Conservation (phyloP, 2,797 vertebrate genomes). For the Scolopax rusticola region DNA sequence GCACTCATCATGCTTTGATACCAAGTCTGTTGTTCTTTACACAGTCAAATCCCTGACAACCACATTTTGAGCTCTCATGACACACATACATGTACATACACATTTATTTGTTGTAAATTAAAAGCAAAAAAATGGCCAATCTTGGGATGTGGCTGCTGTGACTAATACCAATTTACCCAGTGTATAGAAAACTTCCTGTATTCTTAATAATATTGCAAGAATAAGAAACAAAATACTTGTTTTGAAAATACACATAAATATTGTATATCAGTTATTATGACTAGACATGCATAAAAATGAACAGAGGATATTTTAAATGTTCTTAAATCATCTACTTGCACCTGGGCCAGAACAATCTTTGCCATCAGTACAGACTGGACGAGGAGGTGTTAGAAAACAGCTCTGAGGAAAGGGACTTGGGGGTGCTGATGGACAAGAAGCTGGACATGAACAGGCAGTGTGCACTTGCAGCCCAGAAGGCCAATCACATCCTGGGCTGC, state of each 20-base stretch:
- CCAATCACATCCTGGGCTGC: too few species aligned
- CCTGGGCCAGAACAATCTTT: too few species aligned
- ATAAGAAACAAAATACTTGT: not conserved
- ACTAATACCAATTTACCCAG: not conserved
- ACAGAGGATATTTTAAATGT: not conserved
- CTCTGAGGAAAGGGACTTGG: too few species aligned
- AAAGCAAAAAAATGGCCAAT: not conserved
- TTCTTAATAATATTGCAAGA: not conserved
- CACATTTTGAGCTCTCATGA: not conserved
- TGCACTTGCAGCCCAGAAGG: too few species aligned
- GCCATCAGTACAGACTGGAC: too few species aligned
- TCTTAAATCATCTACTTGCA: not conserved
- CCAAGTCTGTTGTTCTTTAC: not conserved
- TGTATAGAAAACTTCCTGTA: not conserved
- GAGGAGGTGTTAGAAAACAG: too few species aligned
- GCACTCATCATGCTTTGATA: fast-evolving
- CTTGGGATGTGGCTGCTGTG: not conserved
- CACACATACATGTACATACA: not conserved
- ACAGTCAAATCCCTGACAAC: not conserved
- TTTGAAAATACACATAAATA: not conserved
- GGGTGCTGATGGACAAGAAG: too few species aligned
- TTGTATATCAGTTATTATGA: not conserved
- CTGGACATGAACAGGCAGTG: too few species aligned
- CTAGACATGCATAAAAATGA: not conserved
- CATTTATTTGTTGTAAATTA: not conserved